phyloP scores from a whole-genome alignment of 1,140 invertebrate genomes.

The Spodoptera litura region DNA sequence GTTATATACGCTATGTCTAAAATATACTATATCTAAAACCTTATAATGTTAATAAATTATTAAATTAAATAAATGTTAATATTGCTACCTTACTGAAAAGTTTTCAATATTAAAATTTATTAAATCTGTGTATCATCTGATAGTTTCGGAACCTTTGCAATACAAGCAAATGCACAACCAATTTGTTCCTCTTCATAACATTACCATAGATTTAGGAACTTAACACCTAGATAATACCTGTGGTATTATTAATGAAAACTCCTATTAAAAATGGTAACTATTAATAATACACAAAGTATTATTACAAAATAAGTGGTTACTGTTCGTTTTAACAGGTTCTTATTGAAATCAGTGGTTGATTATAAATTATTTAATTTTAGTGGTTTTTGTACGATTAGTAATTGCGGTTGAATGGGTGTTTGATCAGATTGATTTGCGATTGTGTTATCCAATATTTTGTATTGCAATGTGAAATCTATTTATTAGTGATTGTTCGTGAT shows the following conservation, averaged over 20 bases:
- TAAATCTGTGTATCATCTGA: too few relatives aligned
- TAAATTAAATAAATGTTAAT: too few relatives aligned
- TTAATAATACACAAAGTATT: not conserved
- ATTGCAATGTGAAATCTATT: too few relatives aligned
- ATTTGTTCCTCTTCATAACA: too few relatives aligned
- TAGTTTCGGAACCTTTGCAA: too few relatives aligned
- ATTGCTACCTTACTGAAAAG: too few relatives aligned
- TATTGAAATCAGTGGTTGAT: not conserved
- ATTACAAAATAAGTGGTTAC: not conserved
- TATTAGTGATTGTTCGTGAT: too few relatives aligned
- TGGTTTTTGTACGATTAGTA: not conserved
- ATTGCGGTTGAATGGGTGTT: not conserved
- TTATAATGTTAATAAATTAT: too few relatives aligned
- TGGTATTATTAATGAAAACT: not conserved
- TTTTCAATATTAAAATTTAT: too few relatives aligned
- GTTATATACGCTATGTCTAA: too few relatives aligned
- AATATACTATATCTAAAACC: too few relatives aligned
- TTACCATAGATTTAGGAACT: not conserved
- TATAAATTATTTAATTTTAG: constrained; percentile 13
- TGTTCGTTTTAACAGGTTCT: constrained; percentile 3
- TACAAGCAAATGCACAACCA: too few relatives aligned
- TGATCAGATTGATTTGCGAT: not conserved
- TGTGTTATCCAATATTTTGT: not conserved
- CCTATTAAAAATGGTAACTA: not conserved
- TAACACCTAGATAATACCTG: not conserved